A percentile compares a stretch with the other conserved stretches of the same genome.
Evolutionary conservation across 2,113 vertebrate genomes (phyloP).

Genomic region (Campylomormyrus numenius): DNA sequence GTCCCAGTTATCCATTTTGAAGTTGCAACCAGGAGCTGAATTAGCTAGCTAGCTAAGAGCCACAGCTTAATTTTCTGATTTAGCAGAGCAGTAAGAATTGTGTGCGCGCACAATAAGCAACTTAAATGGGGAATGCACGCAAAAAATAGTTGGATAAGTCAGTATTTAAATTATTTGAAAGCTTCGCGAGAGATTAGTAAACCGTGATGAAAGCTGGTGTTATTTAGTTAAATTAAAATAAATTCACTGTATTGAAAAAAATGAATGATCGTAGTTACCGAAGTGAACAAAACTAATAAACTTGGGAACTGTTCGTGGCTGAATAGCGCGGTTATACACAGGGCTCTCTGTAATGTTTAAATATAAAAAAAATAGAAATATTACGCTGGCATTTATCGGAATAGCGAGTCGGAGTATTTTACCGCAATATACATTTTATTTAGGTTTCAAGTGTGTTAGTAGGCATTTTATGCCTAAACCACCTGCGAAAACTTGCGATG

Average conservation of each 20-base stretch:
- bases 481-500: not conserved
- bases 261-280: not conserved
- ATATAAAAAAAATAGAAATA: not conserved
- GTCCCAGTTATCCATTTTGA: constrained; percentile 22
- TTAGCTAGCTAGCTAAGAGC: constrained; percentile 10
- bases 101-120: not conserved
- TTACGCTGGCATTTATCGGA: not conserved
- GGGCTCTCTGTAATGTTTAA: not conserved
- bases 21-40: constrained; percentile 11
- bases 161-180: not conserved
- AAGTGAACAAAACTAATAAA: not conserved
- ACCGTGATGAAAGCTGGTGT: not conserved
- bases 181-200: not conserved
- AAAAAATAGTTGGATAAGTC: not conserved
- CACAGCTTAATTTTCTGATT: not conserved
- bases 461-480: not conserved
- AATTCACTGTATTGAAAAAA: not conserved
- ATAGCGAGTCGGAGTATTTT: not conserved
- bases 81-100: not conserved
- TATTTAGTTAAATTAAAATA: not conserved
- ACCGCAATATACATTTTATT: not conserved
- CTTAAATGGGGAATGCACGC: not conserved
- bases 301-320: not conserved
- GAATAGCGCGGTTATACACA: not conserved
- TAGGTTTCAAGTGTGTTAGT: not conserved